These are phyloP conservation scores for Noctua comes DNA, from an alignment of 2,888 invertebrate species.

Conservation along the genomic window DNA sequence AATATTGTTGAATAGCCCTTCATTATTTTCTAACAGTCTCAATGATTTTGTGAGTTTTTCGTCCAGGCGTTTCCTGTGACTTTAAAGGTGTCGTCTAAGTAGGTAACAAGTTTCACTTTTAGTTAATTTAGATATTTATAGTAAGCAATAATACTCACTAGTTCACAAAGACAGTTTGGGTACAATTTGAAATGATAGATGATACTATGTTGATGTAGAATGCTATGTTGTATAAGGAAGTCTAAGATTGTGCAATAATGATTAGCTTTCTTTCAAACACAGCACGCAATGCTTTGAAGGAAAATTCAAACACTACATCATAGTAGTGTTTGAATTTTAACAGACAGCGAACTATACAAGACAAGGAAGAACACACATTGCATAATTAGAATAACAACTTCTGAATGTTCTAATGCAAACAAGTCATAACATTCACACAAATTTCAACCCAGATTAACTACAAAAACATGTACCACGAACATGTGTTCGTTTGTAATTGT, in stretches of 20 bases:
- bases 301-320: slow-evolving; percentile 4
- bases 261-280: not conserved
- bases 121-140: not conserved
- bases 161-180: not conserved
- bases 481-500: slow-evolving; percentile 57
- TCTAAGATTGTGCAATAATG: not conserved
- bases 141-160: not conserved
- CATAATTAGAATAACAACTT: slow-evolving; percentile 28
- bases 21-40: not conserved
- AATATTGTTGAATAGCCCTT: not conserved
- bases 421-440: slow-evolving; percentile 45
- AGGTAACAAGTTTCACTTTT: not conserved
- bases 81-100: not conserved
- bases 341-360: slow-evolving; percentile 4
- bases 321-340: too few species aligned
- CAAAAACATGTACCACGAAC: slow-evolving; percentile 47
- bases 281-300: not conserved
- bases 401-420: slow-evolving; percentile 25
- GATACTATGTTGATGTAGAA: not conserved
- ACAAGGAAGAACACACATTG: slow-evolving; percentile 26
- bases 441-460: slow-evolving; percentile 53
- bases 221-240: not conserved
- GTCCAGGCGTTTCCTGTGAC: not conserved
- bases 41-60: not conserved
- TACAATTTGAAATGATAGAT: not conserved